Evolutionary conservation across 2,888 invertebrate species (phyloP).

Genomic region (Aphodius sticticus): DNA sequence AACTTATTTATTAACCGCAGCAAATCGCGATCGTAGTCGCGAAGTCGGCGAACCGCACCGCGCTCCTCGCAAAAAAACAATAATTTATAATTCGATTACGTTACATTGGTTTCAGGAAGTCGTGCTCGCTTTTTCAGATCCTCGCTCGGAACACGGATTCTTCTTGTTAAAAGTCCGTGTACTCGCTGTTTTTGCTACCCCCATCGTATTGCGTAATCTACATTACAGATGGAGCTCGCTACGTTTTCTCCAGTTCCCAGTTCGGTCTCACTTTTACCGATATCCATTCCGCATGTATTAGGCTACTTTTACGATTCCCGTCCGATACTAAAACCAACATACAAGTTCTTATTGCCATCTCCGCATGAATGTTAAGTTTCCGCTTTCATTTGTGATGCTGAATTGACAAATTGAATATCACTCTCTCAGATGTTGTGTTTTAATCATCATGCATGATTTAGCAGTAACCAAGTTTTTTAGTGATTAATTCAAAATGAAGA

Average conservation of each 20-base stretch:
- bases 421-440: background rate
- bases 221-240: background rate
- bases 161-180: slow-evolving; percentile 4
- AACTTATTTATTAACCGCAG: slow-evolving; percentile 25
- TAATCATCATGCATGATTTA: background rate
- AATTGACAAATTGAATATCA: background rate
- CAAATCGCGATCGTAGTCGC: slow-evolving; percentile 10
- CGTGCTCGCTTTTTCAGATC: background rate
- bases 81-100: background rate
- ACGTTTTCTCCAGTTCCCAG: background rate
- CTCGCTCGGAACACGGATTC: background rate
- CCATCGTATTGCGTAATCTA: background rate
- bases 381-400: background rate
- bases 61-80: background rate
- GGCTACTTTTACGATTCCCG: background rate
- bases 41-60: slow-evolving; percentile 13
- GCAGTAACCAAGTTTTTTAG: background rate
- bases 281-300: background rate
- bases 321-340: background rate
- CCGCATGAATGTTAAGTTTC: background rate
- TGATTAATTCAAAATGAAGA: too few species aligned
- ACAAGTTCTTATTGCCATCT: background rate
- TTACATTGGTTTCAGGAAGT: background rate
- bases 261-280: background rate
- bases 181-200: background rate